Percentiles rank a stretch among this genome's conserved stretches.
These are phyloP conservation scores for Brachyhypopomus occidentalis DNA, from an alignment of 2,113 vertebrate species.

Conservation along the genomic window DNA sequence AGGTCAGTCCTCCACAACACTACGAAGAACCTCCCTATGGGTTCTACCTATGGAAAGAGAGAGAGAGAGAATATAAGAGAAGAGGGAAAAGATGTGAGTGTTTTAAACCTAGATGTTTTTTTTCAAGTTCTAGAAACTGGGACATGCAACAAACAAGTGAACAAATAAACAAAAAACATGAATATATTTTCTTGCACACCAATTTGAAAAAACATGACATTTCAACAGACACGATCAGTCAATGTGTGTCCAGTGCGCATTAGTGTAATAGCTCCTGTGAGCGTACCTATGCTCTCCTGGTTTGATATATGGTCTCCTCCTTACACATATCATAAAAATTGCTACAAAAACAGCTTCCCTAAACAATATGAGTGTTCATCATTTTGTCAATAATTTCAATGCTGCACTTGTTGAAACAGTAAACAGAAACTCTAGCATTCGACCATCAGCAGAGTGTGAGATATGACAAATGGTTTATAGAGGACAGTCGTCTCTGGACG, in stretches of 20 bases:
- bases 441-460: too few species aligned
- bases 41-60: conserved; percentile 49
- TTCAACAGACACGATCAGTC: background rate
- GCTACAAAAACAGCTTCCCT: too few species aligned
- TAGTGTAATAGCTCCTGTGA: too few species aligned
- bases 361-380: too few species aligned
- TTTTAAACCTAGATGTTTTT: background rate
- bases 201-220: background rate
- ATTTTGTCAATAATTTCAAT: too few species aligned
- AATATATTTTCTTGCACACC: background rate
- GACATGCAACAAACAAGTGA: background rate
- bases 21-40: conserved; percentile 53
- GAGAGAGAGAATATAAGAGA: conserved; percentile 19
- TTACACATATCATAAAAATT: too few species aligned
- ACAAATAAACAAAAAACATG: background rate
- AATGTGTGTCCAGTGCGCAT: background rate
- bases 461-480: too few species aligned
- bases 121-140: background rate
- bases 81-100: background rate
- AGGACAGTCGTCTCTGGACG: too few species aligned
- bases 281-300: too few species aligned
- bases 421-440: too few species aligned
- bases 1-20: background rate
- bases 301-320: too few species aligned
- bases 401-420: too few species aligned